Percentiles rank a stretch among this genome's conserved stretches.
phyloP scores from a whole-genome alignment of 1,140 invertebrate species.

The Drosophila chauvacae region DNA sequence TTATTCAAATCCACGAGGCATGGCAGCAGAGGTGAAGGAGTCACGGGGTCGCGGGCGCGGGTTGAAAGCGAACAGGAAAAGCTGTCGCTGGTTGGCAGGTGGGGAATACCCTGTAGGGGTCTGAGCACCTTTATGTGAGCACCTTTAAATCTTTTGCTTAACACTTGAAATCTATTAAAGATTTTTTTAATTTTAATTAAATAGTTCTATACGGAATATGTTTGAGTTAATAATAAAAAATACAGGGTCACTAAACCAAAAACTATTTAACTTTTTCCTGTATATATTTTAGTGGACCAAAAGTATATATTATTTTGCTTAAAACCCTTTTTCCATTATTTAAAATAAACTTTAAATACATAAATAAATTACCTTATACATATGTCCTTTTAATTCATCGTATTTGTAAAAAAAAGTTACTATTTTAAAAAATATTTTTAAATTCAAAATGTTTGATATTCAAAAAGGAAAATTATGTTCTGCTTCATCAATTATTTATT shows the following conservation, averaged over 20 bases:
- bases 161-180: background rate
- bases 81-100: slow-evolving; percentile 21
- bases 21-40: slow-evolving; percentile 55
- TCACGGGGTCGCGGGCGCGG: slow-evolving; percentile 24
- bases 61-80: slow-evolving; percentile 5
- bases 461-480: background rate
- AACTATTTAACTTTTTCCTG: too few species aligned
- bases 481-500: background rate
- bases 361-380: background rate
- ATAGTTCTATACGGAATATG: background rate
- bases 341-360: background rate
- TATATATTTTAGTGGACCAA: too few species aligned
- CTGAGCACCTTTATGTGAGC: background rate
- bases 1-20: slow-evolving; percentile 80
- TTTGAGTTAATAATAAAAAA: background rate
- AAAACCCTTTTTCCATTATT: background rate
- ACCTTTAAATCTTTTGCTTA: too few species aligned
- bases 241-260: background rate
- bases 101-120: slow-evolving; percentile 13
- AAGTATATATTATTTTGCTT: background rate
- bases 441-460: too few species aligned
- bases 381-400: background rate
- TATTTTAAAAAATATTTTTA: too few species aligned
- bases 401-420: too few species aligned
- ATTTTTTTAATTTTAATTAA: background rate